Base-by-base conservation (phyloP, 2,888 invertebrate genomes). In the Synergus laeviventris region DNA sequence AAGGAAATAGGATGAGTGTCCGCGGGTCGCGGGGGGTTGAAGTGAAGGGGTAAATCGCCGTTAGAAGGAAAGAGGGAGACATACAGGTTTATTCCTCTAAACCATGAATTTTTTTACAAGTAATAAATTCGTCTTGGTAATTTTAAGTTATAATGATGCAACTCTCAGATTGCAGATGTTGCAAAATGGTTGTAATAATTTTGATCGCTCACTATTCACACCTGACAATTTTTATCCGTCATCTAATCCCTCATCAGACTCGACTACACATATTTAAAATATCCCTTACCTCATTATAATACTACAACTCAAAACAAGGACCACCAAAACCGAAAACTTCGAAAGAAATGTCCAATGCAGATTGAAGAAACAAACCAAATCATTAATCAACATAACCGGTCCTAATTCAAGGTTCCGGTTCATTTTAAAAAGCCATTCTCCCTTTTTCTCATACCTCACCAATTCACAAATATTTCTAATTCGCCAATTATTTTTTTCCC, bases 1-100 rank as follows among this genome's bases (percentile, higher is more conserved):
- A 86, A 89, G 90, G 90, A 89, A 89, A 90, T 89, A 85, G 89
- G 88, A 86, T 86, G 87, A 87, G 87, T 84, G 84, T 81, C 79
- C 84, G 81, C 79, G 82, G 85, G 82, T 86, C 82, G 80, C 85
- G 83, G 78, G 59, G 83, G 74, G 80, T 81, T 78, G 78, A 54
- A 77, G 77, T 78, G 80, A 31, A 31, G 80, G 70, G 73, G 60
- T 49, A 21, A 54, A 76, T 76, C 77, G 11, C 9, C n/a, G 49
- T 9, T 49, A 8, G n/a, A 9, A 49, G n/a, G 9, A 49, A 54
- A 54, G 11, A 18, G 18, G 18, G 42, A 45, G 18, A 54, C 54
- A 54, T n/a, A 18, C 2, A 54, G 18, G 9, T 54, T 9, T 54
- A 9, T 18, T 54, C 9, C 9, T 18, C n/a, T 18, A 18, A 54